Conservation (phyloP, 2,113 vertebrate genomes). For the Hippopotamus amphibius region DNA sequence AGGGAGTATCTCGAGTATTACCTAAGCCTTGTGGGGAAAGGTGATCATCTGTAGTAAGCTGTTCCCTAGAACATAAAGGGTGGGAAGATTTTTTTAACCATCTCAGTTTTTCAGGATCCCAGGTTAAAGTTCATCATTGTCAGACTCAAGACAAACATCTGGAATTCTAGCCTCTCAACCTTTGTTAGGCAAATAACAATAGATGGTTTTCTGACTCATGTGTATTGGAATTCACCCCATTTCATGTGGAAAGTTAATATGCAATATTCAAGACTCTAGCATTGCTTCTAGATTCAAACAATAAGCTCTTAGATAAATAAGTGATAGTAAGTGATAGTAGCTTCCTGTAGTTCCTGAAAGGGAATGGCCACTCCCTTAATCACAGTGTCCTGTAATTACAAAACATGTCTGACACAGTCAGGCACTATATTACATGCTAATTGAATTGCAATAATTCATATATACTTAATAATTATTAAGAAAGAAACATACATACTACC, state of each 20-base stretch:
- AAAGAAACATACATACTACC: not conserved
- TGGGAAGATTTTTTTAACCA: not conserved
- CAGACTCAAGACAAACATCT: not conserved
- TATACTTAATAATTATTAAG: conserved; percentile 17
- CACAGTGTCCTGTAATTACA: conserved; percentile 37
- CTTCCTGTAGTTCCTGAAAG: conserved; percentile 49
- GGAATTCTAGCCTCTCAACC: not conserved
- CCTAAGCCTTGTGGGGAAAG: not conserved
- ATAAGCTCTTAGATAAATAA: conserved; percentile 42
- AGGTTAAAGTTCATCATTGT: not conserved
- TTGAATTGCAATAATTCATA: conserved; percentile 6
- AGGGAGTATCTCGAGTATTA: not conserved
- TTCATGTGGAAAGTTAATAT: not conserved
- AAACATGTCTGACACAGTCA: not conserved
- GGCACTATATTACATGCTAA: conserved; percentile 12
- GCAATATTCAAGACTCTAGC: not conserved
- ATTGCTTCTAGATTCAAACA: conserved; percentile 35
- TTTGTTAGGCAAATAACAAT: not conserved
- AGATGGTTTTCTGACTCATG: not conserved
- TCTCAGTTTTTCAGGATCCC: not conserved
- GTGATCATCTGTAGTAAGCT: not conserved
- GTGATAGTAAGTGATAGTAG: not conserved
- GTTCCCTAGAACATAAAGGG: not conserved
- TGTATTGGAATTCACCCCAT: not conserved
- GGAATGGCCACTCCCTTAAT: conserved; percentile 34